These are phyloP conservation scores for Tadarida brasiliensis DNA, from an alignment of 2,797 vertebrate species.

Conservation along the genomic window DNA sequence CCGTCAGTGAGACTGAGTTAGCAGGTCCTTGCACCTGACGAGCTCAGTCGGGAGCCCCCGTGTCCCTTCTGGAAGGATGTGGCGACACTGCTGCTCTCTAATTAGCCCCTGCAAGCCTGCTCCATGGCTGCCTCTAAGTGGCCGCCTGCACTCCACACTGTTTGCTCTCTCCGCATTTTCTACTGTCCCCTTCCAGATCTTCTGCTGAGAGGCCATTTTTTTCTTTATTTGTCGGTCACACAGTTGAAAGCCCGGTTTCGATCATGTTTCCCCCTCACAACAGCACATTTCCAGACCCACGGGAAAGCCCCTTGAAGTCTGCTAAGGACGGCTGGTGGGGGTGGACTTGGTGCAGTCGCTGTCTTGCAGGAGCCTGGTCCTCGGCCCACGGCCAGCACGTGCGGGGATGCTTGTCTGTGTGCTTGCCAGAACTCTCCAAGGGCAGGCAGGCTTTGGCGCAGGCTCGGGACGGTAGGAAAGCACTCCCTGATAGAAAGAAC, in stretches of 20 bases:
- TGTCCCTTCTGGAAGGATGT: background rate
- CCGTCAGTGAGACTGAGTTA: background rate
- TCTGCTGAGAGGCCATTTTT: background rate
- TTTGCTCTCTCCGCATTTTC: slow-evolving; percentile 15
- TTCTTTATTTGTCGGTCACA: background rate
- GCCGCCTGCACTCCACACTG: background rate
- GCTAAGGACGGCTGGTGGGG: background rate
- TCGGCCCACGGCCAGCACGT: background rate
- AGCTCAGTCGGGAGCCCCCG: background rate
- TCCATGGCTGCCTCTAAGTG: background rate
- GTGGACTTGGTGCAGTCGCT: background rate
- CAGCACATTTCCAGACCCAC: background rate
- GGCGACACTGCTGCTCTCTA: background rate
- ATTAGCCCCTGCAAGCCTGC: background rate
- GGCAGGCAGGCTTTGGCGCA: background rate
- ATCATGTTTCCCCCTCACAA: background rate
- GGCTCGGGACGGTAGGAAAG: background rate
- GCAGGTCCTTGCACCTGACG: background rate
- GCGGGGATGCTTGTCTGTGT: background rate
- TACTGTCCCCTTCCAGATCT: background rate
- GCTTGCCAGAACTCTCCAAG: background rate
- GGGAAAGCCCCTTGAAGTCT: background rate
- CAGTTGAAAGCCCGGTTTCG: background rate
- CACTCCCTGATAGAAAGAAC: background rate
- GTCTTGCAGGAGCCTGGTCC: background rate